Evolutionary conservation across 2,797 vertebrate species (phyloP), one percentile per base, ranked within the genome.

Genomic region (Danio albolineatus): DNA sequence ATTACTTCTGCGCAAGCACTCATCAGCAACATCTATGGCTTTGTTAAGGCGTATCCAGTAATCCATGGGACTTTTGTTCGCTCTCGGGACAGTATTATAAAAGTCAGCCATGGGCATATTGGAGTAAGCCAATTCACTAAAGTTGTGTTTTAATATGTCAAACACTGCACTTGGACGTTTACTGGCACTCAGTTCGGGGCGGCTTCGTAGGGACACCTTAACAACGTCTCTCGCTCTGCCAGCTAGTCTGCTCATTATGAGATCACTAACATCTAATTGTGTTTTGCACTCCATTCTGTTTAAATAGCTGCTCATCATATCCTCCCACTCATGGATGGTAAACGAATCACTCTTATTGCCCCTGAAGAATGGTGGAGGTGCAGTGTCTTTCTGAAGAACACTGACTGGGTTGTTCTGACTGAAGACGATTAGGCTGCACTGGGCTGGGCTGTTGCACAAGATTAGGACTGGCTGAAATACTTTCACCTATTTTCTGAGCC

Each of bases 41-140:
- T 61, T 84, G 21, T 84, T 81, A 8, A 83, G 41, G 0, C 38
- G 7, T 4, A 85, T 62, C 78, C 78, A 83, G n/a, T 83, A 83
- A 69, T 83, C 84, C 46, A 85, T 57, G 2, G 38, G 41, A 19
- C 19, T 48, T 53, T 85, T 71, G 59, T 51, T 6, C 2, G 41
- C 12, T 16, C 2, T 76, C 0, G 53, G 79, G 5, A 65, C 10
- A 17, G 76, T 86, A 28, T 57, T 71, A 41, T 77, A 81, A n/a
- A 86, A 83, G 10, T 85, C 83, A 6, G 61, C 65, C 80, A 81
- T 77, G 7, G 81, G 80, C 73, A 86, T 76, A 10, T 56, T 79
- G 1, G 80, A 84, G 17, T 66, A 73, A 5, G 66, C 10, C 13
- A 73, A 51, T n/a, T 76, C 72, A 43, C 72, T 73, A n/a, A 82